A percentile compares a stretch with the other conserved stretches of the same genome.
Evolutionary conservation across 2,888 invertebrate species (phyloP).

Genomic region (Pseudoips prasinana): DNA sequence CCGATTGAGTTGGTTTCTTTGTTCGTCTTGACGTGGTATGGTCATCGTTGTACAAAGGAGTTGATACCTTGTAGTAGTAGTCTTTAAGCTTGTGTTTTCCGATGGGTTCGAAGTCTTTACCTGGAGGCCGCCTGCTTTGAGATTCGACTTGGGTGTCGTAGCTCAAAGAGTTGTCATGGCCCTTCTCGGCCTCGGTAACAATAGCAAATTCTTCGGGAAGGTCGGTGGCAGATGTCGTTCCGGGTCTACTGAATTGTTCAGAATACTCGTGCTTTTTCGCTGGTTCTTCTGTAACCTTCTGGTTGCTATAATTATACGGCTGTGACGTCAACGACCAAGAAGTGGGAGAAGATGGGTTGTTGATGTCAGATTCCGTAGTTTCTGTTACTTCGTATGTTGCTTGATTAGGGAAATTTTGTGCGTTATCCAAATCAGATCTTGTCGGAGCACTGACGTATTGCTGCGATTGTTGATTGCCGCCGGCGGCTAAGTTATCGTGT

Average conservation of each 20-base stretch:
- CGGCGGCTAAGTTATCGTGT: constrained; percentile 60
- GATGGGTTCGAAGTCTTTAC: constrained; percentile 74
- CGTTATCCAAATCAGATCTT: constrained; percentile 40
- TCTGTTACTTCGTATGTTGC: constrained; percentile 75
- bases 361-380: constrained; percentile 55
- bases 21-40: constrained; percentile 58
- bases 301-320: constrained; percentile 45
- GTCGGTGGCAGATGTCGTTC: constrained; percentile 51
- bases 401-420: constrained; percentile 39
- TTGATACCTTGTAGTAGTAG: constrained; percentile 73
- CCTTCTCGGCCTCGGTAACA: constrained; percentile 69
- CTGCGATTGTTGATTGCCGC: constrained; percentile 59
- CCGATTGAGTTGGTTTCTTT: constrained; percentile 60
- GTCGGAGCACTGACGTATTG: constrained; percentile 54
- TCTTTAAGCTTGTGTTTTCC: constrained; percentile 70
- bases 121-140: constrained; percentile 72
- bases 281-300: constrained; percentile 51
- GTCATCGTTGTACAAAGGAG: constrained; percentile 62
- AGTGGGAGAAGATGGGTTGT: constrained; percentile 56
- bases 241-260: constrained; percentile 47
- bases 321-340: constrained; percentile 63
- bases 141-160: constrained; percentile 68
- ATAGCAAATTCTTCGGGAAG: constrained; percentile 66
- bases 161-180: constrained; percentile 65
- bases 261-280: constrained; percentile 49